Evolutionary conservation across 2,888 invertebrate genomes (phyloP).

Genomic region (Callyntrura sp.): DNA sequence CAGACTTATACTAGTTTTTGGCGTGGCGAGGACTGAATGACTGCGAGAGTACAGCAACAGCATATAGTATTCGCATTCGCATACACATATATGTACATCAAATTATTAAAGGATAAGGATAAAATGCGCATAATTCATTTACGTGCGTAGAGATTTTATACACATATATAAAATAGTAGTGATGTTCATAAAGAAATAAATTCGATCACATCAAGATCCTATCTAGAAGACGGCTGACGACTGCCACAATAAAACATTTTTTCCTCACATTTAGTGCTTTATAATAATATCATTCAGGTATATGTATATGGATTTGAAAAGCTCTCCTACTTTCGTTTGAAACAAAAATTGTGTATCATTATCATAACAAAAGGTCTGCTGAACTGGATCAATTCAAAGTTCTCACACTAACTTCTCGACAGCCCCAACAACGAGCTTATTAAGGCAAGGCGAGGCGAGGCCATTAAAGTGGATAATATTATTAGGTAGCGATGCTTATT

Average conservation of each 20-base stretch:
- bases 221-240: constrained; percentile 21
- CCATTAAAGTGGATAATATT: constrained; percentile 39
- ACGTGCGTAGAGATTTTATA: not conserved
- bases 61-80: not conserved
- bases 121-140: not conserved
- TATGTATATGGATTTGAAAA: not conserved
- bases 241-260: constrained; percentile 18
- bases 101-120: not conserved
- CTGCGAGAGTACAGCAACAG: not conserved
- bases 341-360: constrained; percentile 39
- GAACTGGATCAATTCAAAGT: constrained; percentile 35
- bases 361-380: constrained; percentile 51
- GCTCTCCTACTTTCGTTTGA: not conserved
- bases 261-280: not conserved
- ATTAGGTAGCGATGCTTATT: not conserved
- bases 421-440: not conserved
- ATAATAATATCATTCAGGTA: not conserved
- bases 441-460: constrained; percentile 14
- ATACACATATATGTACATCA: not conserved
- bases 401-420: constrained; percentile 12
- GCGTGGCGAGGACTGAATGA: not conserved
- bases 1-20: constrained; percentile 61
- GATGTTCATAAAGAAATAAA: constrained; percentile 43
- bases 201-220: constrained; percentile 47
- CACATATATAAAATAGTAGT: not conserved